Evolutionary conservation across 1,140 invertebrate genomes (phyloP).

Genomic region (Planococcus citri): DNA sequence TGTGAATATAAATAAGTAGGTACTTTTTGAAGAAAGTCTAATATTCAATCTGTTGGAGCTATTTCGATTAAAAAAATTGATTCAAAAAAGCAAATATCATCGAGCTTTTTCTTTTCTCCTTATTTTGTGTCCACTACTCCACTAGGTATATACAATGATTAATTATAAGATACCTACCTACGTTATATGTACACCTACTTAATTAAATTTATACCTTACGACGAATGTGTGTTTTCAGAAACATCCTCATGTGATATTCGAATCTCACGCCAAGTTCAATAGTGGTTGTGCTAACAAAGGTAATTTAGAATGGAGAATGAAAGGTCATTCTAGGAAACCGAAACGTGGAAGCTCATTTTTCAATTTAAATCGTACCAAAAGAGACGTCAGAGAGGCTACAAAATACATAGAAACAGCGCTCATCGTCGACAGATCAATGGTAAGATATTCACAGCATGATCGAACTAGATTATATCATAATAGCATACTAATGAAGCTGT

Average conservation of each 20-base stretch:
- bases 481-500: background rate
- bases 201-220: too few relatives aligned
- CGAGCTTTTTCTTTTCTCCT: too few relatives aligned
- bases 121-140: conserved; percentile 41
- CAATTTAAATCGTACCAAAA: conserved; percentile 24
- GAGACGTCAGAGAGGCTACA: conserved; percentile 66
- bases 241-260: conserved; percentile 92
- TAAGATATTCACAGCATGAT: conserved; percentile 32
- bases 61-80: too few relatives aligned
- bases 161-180: too few relatives aligned
- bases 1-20: too few relatives aligned
- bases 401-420: conserved; percentile 88
- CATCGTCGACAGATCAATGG: conserved; percentile 84
- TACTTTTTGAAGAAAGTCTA: too few relatives aligned
- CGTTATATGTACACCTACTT: background rate
- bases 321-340: conserved; percentile 2
- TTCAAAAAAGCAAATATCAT: too few relatives aligned
- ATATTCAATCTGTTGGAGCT: too few relatives aligned
- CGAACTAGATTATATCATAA: background rate
- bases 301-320: conserved; percentile 54
- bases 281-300: conserved; percentile 70
- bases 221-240: conserved; percentile 57
- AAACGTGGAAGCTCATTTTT: conserved; percentile 1
- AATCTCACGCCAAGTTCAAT: conserved; percentile 71
- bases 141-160: too few relatives aligned